Evolutionary conservation across 1,140 invertebrate genomes (phyloP), one percentile per base, ranked within the genome.

Genomic region (Calephelis nemesis): DNA sequence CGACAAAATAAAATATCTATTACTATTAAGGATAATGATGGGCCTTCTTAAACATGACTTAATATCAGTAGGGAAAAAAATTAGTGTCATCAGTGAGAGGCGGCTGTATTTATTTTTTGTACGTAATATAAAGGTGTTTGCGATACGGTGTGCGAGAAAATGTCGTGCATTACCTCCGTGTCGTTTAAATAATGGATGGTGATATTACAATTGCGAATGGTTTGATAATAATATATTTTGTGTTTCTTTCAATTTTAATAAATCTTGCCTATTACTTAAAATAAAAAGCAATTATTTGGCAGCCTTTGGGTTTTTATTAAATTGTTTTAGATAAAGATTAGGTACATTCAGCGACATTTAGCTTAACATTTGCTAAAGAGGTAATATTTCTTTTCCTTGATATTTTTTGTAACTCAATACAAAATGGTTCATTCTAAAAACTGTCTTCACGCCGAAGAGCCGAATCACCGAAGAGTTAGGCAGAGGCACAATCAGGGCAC

Each of bases 1-100:
- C 83, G 87, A 87, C 88, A 84, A 91, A 89, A 88, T 91, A 89
- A 91, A 89, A 89, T 89, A 89, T 89, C 87, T 91, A 91, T 91
- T 88, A 87, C 88, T 91, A 91, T 91, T 91, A 91, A 88, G 81
- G 78, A 81, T 89, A 91, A 89, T 79, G 88, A 87, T 76, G 75
- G 78, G 76, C 79, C 82, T 83, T 87, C 88, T 89, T 87, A 89
- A 88, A 89, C 87, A 91, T 87, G 88, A 88, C 88, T 89, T 89
- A 91, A 91, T 89, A 91, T 91, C 86, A 82, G 88, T 85, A 72
- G 81, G 82, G 79, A 84, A 85, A 91, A 88, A 89, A 86, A 91
- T 88, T 88, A 84, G 83, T 63, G 73, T 74, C 88, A 88, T 91
- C 86, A 88, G 73, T 66, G 71, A 65, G 72, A 71, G 74, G 66